Conservation (phyloP, 1,140 invertebrate species). For the Nymphalis io region DNA sequence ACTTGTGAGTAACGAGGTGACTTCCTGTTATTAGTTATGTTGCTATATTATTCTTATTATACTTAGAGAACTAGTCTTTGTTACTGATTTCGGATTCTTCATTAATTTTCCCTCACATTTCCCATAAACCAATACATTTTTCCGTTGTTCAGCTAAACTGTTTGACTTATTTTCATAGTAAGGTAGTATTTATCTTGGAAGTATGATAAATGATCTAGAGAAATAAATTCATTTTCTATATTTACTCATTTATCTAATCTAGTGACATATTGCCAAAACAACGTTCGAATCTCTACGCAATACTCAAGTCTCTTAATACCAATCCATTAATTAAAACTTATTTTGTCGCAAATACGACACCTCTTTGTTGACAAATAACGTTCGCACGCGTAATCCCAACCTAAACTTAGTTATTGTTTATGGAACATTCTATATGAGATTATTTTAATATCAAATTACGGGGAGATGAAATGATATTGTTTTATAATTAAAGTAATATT, state of each 20-base stretch:
- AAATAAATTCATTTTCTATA: constrained; percentile 23
- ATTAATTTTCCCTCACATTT: constrained; percentile 3
- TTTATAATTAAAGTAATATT: constrained; percentile 21
- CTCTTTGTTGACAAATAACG: constrained; percentile 39
- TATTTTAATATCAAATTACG: constrained; percentile 27
- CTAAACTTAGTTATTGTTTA: constrained; percentile 38
- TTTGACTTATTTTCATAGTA: constrained; percentile 29
- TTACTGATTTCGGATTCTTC: constrained; percentile 1
- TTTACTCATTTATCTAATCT: constrained; percentile 40
- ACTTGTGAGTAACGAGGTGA: constrained; percentile 77
- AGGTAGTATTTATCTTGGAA: background rate
- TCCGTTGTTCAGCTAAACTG: background rate
- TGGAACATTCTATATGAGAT: constrained; percentile 31
- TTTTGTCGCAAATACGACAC: constrained; percentile 53
- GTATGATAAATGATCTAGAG: background rate
- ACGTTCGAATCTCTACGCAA: constrained; percentile 45
- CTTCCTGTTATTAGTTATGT: constrained; percentile 77
- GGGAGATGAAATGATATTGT: constrained; percentile 18
- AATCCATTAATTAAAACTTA: constrained; percentile 77
- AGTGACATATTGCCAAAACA: constrained; percentile 39
- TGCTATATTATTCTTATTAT: constrained; percentile 70
- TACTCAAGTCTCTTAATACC: constrained; percentile 57
- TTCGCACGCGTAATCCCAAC: constrained; percentile 34
- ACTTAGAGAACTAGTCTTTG: constrained; percentile 28
- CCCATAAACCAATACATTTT: background rate